Evolutionary conservation across 2,888 invertebrate genomes (phyloP), one percentile per base, ranked within the genome.

Genomic region (Mythimna lalbum): DNA sequence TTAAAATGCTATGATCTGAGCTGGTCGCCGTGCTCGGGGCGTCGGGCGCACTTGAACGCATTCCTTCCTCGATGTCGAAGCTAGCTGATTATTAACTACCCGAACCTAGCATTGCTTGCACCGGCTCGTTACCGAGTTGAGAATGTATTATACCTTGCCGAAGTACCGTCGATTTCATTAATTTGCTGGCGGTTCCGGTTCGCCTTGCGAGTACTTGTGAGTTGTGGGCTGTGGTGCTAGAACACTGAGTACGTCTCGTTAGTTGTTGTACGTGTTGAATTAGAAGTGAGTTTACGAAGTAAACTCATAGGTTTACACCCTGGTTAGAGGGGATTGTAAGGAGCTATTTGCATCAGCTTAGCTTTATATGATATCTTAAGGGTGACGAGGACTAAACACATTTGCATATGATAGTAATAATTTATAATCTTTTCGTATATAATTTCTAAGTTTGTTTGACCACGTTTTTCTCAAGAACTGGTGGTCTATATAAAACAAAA

Each of bases 21-120:
- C 86, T 82, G 79, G 80, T 72, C 77, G 59, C 71, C 83, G 73
- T 27, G 77, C 82, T 76, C 63, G 59, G 53, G 47, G n/a, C 39
- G 67, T 65, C 68, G 36, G 33, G 59, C 53, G 47, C 53, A 49
- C 69, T 81, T 63, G 82, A 80, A 71, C 85, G 81, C 88, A 90
- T 90, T 90, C 90, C 89, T 71, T 62, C 36, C 70, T 80, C 86
- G 83, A 76, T 78, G 80, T 76, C 50, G 63, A 49, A 69, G 49
- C 84, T 85, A 87, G 86, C 88, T 88, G 86, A 87, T 87, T 88
- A 87, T 87, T 88, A 85, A 86, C 80, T 81, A 76, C 71, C 71
- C 78, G 67, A 73, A 81, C 69, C 71, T 68, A 78, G 53, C 55
- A 78, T 80, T 76, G 53, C 71, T 67, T 56, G 39, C 63, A 76